phyloP scores from a whole-genome alignment of 2,888 invertebrate species.

The Pandemis heparana region DNA sequence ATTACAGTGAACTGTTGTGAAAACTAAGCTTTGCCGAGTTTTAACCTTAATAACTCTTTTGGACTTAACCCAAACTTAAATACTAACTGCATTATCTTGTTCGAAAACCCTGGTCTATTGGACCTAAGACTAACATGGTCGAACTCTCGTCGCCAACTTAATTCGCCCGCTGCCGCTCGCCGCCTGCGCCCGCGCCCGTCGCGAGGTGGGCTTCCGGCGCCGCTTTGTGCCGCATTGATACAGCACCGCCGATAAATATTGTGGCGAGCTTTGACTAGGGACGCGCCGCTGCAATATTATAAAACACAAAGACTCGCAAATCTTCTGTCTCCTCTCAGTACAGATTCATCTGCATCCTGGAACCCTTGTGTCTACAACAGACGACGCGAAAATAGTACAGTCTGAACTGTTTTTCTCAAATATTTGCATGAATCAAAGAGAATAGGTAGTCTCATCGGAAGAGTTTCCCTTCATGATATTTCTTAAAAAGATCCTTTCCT shows the following conservation, averaged over 20 bases:
- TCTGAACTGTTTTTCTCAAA: background rate
- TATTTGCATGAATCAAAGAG: background rate
- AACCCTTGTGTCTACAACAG: conserved; percentile 23
- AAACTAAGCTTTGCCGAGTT: no score
- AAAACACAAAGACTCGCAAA: conserved; percentile 40
- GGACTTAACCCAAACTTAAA: no score
- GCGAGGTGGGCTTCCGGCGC: conserved; percentile 80
- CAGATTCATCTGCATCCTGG: conserved; percentile 37
- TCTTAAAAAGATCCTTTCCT: no score
- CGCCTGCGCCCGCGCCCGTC: conserved; percentile 45
- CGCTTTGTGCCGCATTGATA: conserved; percentile 81
- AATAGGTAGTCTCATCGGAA: background rate
- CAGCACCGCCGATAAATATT: conserved; percentile 83
- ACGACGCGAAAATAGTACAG: conserved; percentile 6
- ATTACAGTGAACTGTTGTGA: no score
- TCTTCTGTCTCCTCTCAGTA: conserved; percentile 26
- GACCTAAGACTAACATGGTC: no score
- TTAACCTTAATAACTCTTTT: no score
- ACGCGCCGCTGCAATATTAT: conserved; percentile 50
- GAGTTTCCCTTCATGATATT: no score
- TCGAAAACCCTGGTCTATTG: no score
- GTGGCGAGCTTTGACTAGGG: conserved; percentile 77
- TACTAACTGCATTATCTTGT: no score
- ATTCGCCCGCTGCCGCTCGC: conserved; percentile 50
- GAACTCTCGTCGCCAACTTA: background rate